Conservation (phyloP, 2,113 vertebrate species). For the Desmodus rotundus region DNA sequence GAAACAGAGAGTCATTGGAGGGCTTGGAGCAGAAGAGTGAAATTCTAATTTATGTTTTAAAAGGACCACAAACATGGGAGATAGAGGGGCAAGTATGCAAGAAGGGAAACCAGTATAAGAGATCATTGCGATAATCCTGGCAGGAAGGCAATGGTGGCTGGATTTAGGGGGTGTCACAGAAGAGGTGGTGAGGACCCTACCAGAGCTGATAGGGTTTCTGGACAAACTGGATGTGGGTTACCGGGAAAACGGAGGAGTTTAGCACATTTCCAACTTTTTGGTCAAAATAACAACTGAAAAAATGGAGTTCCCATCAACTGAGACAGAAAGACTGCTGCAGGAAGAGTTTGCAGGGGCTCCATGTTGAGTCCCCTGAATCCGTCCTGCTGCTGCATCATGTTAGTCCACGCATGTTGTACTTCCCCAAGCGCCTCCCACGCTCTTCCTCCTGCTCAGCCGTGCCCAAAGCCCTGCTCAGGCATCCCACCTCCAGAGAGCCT, state of each 20-base stretch:
- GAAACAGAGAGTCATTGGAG: background rate
- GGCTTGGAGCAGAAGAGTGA: background rate
- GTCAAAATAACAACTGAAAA: background rate
- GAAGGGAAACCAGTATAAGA: background rate
- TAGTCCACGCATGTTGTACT: too few relatives aligned
- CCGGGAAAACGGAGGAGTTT: too few relatives aligned
- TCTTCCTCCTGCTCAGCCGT: background rate
- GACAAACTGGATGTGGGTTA: background rate
- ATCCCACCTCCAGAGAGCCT: background rate
- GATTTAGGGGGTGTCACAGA: rapidly evolving
- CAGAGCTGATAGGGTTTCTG: background rate
- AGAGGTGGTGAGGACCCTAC: background rate
- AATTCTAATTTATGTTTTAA: background rate
- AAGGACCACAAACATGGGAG: background rate
- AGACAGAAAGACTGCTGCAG: background rate
- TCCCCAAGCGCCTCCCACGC: background rate
- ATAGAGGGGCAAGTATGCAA: background rate
- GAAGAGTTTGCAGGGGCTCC: background rate
- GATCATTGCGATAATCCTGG: background rate
- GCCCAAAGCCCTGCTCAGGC: background rate
- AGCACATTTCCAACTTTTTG: background rate
- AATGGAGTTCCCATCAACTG: background rate
- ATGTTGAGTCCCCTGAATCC: background rate
- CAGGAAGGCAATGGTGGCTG: background rate
- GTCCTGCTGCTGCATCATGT: background rate